These are phyloP conservation scores for Pogonophryne albipinna DNA, from an alignment of 2,797 vertebrate species.

Conservation along the genomic window DNA sequence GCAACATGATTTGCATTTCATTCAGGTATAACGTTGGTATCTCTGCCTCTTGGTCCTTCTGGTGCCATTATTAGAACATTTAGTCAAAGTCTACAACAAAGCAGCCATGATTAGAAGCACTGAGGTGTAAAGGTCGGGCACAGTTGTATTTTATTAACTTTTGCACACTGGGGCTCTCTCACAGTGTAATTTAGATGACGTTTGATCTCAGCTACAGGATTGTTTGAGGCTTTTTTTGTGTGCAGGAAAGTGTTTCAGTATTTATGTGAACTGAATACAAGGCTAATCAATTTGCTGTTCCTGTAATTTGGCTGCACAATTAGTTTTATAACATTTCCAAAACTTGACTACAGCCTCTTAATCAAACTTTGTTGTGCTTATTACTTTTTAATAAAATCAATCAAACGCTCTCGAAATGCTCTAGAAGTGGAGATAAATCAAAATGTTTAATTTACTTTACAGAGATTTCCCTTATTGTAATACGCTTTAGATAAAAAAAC, in stretches of 20 bases:
- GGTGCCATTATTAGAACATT: background rate
- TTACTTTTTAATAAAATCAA: too few species aligned
- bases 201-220: constrained; percentile 13
- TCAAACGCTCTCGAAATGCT: too few species aligned
- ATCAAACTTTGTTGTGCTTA: too few species aligned
- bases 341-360: too few species aligned
- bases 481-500: too few species aligned
- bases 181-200: background rate
- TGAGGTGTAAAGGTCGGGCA: constrained; percentile 9
- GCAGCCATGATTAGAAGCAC: constrained; percentile 18
- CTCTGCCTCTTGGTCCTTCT: constrained; percentile 21
- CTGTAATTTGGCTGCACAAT: background rate
- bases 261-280: constrained; percentile 5
- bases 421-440: too few species aligned
- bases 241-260: constrained; percentile 3
- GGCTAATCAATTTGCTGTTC: background rate
- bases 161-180: constrained; percentile 6
- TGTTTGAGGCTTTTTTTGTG: constrained; percentile 7
- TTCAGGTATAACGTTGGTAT: constrained; percentile 16
- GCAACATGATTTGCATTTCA: constrained; percentile 20
- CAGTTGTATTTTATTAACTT: constrained; percentile 5
- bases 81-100: background rate
- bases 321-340: background rate
- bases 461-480: too few species aligned
- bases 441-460: too few species aligned